phyloP scores from a whole-genome alignment of 2,113 vertebrate genomes.

The Triplophysa rosa region DNA sequence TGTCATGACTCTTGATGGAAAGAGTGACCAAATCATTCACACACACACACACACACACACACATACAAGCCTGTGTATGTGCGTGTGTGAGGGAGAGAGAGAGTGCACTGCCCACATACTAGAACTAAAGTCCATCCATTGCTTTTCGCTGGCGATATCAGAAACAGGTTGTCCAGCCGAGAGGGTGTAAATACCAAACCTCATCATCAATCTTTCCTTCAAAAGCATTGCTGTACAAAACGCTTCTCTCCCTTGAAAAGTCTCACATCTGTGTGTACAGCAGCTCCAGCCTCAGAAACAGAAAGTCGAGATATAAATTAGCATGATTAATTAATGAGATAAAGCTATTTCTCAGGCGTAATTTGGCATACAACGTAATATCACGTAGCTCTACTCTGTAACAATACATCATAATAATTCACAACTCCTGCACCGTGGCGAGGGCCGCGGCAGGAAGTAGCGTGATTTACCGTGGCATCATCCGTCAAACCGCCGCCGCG shows the following conservation, averaged over 20 bases:
- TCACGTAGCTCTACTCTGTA: slow-evolving; percentile 54
- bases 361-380: slow-evolving; percentile 60
- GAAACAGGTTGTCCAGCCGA: slow-evolving; percentile 42
- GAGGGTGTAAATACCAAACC: slow-evolving; percentile 49
- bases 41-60: slow-evolving; percentile 17
- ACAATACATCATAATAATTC: slow-evolving; percentile 63
- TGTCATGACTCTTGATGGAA: slow-evolving; percentile 49
- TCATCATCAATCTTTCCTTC: slow-evolving; percentile 45
- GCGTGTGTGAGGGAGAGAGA: background rate
- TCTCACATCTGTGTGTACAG: slow-evolving; percentile 48
- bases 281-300: slow-evolving; percentile 50
- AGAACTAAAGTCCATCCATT: slow-evolving; percentile 33
- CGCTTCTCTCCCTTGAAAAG: slow-evolving; percentile 31
- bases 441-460: slow-evolving; percentile 53
- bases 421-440: slow-evolving; percentile 46
- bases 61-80: background rate
- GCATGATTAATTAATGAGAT: slow-evolving; percentile 58
- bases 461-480: slow-evolving; percentile 55
- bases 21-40: slow-evolving; percentile 39
- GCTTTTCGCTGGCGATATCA: slow-evolving; percentile 40
- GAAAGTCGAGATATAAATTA: slow-evolving; percentile 53
- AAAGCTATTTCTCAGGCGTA: slow-evolving; percentile 56
- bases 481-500: slow-evolving; percentile 50
- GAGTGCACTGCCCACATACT: slow-evolving; percentile 18
- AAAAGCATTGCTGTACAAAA: slow-evolving; percentile 35